phyloP scores from a whole-genome alignment of 2,797 vertebrate genomes.

The Mus caroli region DNA sequence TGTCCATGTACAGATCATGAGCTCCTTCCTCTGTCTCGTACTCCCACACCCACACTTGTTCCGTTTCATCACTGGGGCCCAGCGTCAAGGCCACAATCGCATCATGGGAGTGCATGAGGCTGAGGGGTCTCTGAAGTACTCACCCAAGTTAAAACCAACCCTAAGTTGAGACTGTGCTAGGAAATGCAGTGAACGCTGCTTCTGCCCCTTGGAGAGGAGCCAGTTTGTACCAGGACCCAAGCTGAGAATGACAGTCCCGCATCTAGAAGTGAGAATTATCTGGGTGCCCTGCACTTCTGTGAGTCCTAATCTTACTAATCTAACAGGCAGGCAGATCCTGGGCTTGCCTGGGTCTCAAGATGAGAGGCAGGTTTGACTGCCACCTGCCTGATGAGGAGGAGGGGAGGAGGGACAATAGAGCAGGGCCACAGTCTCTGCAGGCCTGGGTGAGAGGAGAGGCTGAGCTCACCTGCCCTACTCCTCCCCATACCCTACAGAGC shows the following conservation, averaged over 20 bases:
- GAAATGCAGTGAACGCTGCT: neutral
- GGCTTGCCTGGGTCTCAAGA: neutral
- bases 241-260: neutral
- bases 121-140: neutral
- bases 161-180: neutral
- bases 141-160: neutral
- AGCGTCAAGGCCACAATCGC: conserved; percentile 84
- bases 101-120: accelerated
- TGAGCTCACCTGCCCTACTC: neutral
- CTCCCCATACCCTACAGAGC: neutral
- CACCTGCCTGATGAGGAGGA: neutral
- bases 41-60: conserved; percentile 99
- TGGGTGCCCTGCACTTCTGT: accelerated
- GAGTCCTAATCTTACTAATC: accelerated
- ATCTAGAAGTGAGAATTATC: accelerated
- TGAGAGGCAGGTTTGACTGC: neutral
- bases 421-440: neutral
- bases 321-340: no score
- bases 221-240: neutral
- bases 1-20: conserved; percentile 99
- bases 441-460: neutral
- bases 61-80: conserved; percentile 93
- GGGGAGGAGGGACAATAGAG: no score
- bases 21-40: conserved; percentile 99
- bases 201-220: neutral